Percentiles rank a stretch among this genome's conserved stretches.
Evolutionary conservation across 2,888 invertebrate species (phyloP).

Genomic region (Pterostichus madidus): DNA sequence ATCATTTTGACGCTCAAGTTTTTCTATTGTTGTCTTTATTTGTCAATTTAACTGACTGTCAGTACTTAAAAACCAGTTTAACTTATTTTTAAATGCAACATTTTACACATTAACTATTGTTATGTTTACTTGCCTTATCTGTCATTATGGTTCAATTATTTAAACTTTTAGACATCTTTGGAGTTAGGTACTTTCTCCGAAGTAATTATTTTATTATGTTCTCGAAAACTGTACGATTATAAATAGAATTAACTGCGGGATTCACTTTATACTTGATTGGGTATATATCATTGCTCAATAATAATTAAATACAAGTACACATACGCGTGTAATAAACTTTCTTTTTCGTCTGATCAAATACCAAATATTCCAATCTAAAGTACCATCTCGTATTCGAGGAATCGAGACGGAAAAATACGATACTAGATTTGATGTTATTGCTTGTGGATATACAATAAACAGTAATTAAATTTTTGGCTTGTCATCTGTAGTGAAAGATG

Average conservation of each 20-base stretch:
- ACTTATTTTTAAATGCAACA: not conserved
- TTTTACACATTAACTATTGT: not conserved
- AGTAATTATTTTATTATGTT: constrained; percentile 26
- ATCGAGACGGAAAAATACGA: not conserved
- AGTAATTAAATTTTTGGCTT: constrained; percentile 9
- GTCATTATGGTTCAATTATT: not conserved
- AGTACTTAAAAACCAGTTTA: not conserved
- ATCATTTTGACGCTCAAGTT: not conserved
- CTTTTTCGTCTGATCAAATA: constrained; percentile 25
- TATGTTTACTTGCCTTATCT: not conserved
- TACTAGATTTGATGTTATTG: not conserved
- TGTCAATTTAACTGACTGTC: not conserved
- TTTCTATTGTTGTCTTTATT: not conserved
- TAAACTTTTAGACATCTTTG: not conserved
- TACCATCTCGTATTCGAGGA: not conserved
- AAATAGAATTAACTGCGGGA: not conserved
- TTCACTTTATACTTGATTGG: not conserved
- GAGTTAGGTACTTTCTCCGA: not conserved
- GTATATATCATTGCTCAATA: constrained; percentile 17
- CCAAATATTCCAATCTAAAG: constrained; percentile 14
- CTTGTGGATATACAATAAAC: not conserved
- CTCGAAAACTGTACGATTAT: not conserved
- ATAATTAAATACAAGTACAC: not conserved
- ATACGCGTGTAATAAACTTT: constrained; percentile 8
- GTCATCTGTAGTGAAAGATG: constrained; percentile 7